These are phyloP conservation scores for Theristicus caerulescens DNA, from an alignment of 2,113 vertebrate species.

Conservation along the genomic window DNA sequence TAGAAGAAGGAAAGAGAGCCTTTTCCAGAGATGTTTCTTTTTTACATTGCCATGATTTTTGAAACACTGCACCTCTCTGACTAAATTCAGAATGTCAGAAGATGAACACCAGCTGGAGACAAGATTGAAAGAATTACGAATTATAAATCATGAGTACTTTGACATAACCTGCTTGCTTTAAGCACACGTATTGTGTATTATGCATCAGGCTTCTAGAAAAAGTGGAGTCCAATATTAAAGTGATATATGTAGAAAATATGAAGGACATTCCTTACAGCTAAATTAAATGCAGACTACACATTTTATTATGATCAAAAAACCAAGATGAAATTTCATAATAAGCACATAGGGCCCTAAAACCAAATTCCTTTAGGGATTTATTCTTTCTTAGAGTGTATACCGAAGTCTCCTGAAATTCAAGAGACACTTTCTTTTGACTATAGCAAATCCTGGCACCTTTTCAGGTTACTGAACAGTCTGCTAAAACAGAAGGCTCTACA, in stretches of 20 bases:
- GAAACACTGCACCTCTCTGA: slow-evolving; percentile 55
- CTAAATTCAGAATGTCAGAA: slow-evolving; percentile 38
- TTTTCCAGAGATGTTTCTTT: slow-evolving; percentile 49
- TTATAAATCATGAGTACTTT: slow-evolving; percentile 3
- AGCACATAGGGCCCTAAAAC: background rate
- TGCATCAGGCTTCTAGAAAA: background rate
- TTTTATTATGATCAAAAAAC: background rate
- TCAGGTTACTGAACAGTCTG: background rate
- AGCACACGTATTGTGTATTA: slow-evolving; percentile 5
- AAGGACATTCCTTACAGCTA: background rate
- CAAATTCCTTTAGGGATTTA: background rate
- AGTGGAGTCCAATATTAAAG: background rate
- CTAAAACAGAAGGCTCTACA: background rate
- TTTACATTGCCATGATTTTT: slow-evolving; percentile 14
- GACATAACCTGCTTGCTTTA: background rate
- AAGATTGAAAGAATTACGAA: slow-evolving; percentile 37
- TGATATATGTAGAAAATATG: background rate
- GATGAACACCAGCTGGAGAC: slow-evolving; percentile 55
- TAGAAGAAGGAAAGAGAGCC: background rate
- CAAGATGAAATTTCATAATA: background rate
- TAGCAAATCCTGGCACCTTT: background rate
- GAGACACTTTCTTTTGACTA: background rate
- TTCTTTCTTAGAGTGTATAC: background rate
- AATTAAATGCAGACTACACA: background rate
- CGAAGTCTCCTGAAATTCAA: background rate